Evolutionary conservation across 2,888 invertebrate genomes (phyloP), one percentile per base, ranked within the genome.

Genomic region (Zygothrica quintamaculata): DNA sequence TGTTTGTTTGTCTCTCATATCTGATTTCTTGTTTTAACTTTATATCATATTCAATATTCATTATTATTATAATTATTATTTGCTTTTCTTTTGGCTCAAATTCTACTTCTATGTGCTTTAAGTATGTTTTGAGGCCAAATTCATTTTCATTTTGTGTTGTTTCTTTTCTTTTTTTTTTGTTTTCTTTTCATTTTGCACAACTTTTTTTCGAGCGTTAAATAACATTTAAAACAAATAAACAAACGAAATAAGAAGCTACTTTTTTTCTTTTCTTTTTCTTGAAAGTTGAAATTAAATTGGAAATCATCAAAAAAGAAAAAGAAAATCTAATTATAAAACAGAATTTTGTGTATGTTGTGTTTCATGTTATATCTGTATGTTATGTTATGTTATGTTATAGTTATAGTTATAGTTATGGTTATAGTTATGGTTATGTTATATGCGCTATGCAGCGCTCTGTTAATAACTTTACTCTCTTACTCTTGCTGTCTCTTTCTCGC

Each of bases 101-200:
- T 62, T 84, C 61, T 80, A 88, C 87, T 87, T 60, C 48, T 66
- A 66, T 42, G 29, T 33, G 58, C 43, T 77, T 61, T 69, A 84
- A 84, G 88, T 88, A 77, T 86, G 71, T 68, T 79, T 86, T 65
- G 85, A 65, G 57, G 65, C 73, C 69, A 73, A 66, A 48, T 44
- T n/a, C 16, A 3, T 51, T 43, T 46, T 31, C 43, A 22, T 15
- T 55, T 57, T 40, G 12, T 48, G 7, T 55, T 18, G 42, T 22
- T 47, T 6, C 37, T 46, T 59, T 31, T 47, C 26, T 44, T 46
- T 56, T 37, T 22, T 62, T 34, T 34, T 31, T 59, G 31, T 39
- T 57, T 56, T 57, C 50, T 48, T 62, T 57, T 64, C 51, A 29
- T 61, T 29, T 60, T 62, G 56, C 59, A 58, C 64, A 61, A 55